phyloP scores from a whole-genome alignment of 2,113 vertebrate genomes.

The Petrocephalus zakoni region DNA sequence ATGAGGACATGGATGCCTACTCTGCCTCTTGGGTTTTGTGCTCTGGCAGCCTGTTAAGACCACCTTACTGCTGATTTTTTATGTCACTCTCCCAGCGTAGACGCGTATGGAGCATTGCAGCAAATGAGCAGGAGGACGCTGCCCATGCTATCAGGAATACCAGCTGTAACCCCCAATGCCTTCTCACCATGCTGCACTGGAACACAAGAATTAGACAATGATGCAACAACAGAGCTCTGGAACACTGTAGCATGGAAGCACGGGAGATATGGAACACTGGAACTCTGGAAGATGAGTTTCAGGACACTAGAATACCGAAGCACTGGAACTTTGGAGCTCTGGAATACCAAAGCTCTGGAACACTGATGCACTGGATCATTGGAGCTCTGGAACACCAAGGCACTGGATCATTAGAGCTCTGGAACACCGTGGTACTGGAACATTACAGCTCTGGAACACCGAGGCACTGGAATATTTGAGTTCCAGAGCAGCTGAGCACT shows the following conservation, averaged over 20 bases:
- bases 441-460: background rate
- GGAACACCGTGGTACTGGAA: background rate
- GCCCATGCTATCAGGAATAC: constrained; percentile 1
- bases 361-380: background rate
- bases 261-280: background rate
- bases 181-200: background rate
- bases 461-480: background rate
- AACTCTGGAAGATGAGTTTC: background rate
- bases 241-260: background rate
- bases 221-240: background rate
- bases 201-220: background rate
- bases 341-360: background rate
- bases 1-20: constrained; percentile 9
- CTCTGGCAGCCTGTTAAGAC: background rate
- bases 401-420: background rate
- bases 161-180: background rate
- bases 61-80: background rate
- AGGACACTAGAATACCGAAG: background rate
- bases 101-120: background rate
- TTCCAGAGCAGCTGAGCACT: background rate
- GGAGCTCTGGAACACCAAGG: background rate
- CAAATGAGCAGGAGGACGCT: background rate
- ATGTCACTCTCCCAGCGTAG: background rate
- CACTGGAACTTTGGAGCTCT: too few relatives aligned
- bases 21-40: background rate